A percentile compares a stretch with the other conserved stretches of the same genome.
These are phyloP conservation scores for Platypus cylindrus DNA, from an alignment of 2,888 invertebrate species.

Conservation along the genomic window DNA sequence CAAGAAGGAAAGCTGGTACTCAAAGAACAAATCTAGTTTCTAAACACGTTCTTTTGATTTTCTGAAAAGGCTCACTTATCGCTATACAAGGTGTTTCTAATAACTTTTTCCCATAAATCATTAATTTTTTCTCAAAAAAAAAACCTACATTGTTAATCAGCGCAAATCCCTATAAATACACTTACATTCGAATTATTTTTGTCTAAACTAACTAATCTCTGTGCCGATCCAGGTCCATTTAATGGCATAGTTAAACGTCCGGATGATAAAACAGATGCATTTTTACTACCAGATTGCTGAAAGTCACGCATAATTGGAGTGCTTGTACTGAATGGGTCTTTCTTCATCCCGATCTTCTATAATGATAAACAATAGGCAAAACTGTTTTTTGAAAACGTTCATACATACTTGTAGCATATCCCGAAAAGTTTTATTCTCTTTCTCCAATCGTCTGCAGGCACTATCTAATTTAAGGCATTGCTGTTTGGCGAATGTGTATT, in stretches of 20 bases:
- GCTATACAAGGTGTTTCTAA: too few relatives aligned
- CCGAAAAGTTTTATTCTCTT: conserved; percentile 22
- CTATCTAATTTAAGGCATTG: conserved; percentile 23
- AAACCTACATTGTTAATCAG: too few relatives aligned
- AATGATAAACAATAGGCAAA: too few relatives aligned
- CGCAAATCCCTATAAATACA: too few relatives aligned
- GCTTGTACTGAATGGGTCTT: conserved; percentile 15
- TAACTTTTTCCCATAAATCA: too few relatives aligned
- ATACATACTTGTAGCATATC: conserved; percentile 20
- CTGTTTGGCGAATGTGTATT: conserved; percentile 27
- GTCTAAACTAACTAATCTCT: background rate
- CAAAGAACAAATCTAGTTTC: too few relatives aligned
- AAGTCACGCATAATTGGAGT: conserved; percentile 12
- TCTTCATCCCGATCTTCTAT: conserved; percentile 10
- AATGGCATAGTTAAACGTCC: conserved; percentile 11
- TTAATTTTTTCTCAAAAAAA: too few relatives aligned
- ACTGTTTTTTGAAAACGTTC: too few relatives aligned
- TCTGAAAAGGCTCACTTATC: too few relatives aligned
- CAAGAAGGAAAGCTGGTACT: too few relatives aligned
- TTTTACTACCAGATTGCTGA: conserved; percentile 7
- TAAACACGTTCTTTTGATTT: too few relatives aligned
- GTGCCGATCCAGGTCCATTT: conserved; percentile 8
- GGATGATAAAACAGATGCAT: conserved; percentile 16
- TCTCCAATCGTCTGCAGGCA: conserved; percentile 21
- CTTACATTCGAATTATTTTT: too few relatives aligned